These are phyloP conservation scores for Colinus virginianus DNA, from an alignment of 2,113 vertebrate genomes.

Conservation along the genomic window DNA sequence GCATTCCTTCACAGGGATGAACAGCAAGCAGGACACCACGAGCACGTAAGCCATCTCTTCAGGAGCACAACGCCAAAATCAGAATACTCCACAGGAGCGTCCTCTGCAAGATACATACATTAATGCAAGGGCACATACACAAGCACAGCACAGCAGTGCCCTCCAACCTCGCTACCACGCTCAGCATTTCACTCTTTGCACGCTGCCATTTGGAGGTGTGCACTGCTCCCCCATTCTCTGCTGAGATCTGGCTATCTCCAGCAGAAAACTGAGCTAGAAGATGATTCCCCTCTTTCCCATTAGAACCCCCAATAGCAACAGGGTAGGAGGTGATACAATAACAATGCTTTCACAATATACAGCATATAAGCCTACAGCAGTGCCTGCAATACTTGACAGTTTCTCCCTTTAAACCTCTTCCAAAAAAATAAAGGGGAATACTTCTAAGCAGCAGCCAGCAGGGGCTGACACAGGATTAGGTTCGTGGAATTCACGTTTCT, in stretches of 20 bases:
- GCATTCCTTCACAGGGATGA: not conserved
- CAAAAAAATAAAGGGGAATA: not conserved
- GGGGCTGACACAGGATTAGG: not conserved
- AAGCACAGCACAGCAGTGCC: not conserved
- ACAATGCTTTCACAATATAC: not conserved
- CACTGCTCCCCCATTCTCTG: not conserved
- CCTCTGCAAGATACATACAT: not conserved
- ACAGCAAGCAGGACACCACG: not conserved
- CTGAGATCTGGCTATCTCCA: not conserved
- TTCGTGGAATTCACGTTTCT: not conserved
- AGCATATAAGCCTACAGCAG: not conserved
- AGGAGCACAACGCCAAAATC: not conserved
- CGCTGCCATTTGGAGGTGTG: fast-evolving
- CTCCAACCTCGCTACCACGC: not conserved
- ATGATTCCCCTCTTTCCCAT: not conserved
- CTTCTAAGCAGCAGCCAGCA: not conserved
- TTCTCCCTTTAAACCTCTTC: not conserved
- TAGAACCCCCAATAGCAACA: not conserved
- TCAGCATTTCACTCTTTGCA: not conserved
- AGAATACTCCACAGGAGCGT: not conserved
- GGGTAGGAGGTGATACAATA: not conserved
- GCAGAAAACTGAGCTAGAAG: not conserved
- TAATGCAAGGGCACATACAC: fast-evolving
- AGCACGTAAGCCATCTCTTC: not conserved
- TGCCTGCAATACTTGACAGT: fast-evolving